Conservation (phyloP, 2,888 invertebrate species). For the Strigamia crassipes region DNA sequence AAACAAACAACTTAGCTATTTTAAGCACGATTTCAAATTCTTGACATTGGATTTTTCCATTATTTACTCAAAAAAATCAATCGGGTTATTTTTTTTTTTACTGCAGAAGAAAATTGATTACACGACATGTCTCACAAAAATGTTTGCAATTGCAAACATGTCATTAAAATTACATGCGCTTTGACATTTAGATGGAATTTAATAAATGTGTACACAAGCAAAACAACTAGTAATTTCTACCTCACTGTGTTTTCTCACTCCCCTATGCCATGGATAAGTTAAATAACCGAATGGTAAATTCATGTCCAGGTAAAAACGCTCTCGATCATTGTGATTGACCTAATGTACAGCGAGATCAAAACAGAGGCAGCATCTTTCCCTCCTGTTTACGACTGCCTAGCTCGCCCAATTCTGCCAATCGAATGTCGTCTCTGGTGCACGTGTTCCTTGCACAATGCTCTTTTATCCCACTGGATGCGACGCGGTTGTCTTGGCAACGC, state of each 20-base stretch:
- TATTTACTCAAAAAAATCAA: neutral
- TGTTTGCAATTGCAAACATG: neutral
- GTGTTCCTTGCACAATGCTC: conserved; percentile 35
- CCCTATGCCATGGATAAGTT: conserved; percentile 30
- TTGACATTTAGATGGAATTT: neutral
- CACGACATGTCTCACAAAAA: no score
- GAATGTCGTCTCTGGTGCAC: conserved; percentile 29
- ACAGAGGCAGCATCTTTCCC: conserved; percentile 17
- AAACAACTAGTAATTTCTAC: neutral
- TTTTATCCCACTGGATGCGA: conserved; percentile 29
- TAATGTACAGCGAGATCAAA: neutral
- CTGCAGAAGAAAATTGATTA: no score
- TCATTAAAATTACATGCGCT: neutral
- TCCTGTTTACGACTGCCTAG: neutral
- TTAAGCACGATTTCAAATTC: neutral
- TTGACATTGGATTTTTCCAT: conserved; percentile 11
- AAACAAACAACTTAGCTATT: conserved; percentile 3
- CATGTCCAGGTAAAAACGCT: neutral
- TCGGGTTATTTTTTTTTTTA: no score
- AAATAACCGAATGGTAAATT: conserved; percentile 38
- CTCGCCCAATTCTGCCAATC: conserved; percentile 3
- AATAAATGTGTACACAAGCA: neutral
- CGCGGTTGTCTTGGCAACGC: conserved; percentile 16
- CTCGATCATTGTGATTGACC: conserved; percentile 18
- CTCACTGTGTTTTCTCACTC: conserved; percentile 24